Percentiles rank a stretch among this genome's conserved stretches.
Conservation (phyloP, 2,113 vertebrate genomes). For the Sapayoa aenigma region DNA sequence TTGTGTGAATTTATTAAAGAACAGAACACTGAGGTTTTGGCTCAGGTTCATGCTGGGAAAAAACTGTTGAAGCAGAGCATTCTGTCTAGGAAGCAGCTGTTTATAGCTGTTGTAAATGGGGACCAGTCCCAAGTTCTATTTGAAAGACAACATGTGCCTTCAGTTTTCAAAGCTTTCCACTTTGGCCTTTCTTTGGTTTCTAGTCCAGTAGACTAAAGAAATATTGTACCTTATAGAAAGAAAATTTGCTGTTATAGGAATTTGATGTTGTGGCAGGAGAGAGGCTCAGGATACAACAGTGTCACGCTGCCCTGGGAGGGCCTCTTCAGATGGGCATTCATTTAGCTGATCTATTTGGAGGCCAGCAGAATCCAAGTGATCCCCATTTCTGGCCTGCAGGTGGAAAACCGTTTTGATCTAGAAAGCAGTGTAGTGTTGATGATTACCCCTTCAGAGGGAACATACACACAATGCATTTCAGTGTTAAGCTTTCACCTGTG, state of each 20-base stretch:
- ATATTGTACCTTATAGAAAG: background rate
- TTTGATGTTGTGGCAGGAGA: background rate
- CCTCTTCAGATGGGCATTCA: background rate
- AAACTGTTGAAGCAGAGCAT: background rate
- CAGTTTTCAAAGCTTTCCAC: background rate
- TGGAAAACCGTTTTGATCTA: background rate
- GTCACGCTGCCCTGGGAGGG: background rate
- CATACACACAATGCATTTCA: background rate
- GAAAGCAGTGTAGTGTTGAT: background rate
- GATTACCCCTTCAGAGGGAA: background rate
- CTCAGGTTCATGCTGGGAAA: background rate
- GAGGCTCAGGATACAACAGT: background rate
- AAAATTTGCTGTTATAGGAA: background rate
- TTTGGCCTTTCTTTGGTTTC: background rate
- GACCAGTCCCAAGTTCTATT: background rate
- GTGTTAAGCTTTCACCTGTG: background rate
- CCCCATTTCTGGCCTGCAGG: background rate
- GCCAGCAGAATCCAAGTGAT: background rate
- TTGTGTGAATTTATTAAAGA: background rate
- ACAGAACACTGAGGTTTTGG: background rate
- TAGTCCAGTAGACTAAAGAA: background rate
- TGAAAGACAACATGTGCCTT: background rate
- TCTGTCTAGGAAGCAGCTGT: constrained; percentile 23
- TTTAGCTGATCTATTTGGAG: background rate
- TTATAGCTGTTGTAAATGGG: background rate